These are phyloP conservation scores for Cynocephalus volans DNA, from an alignment of 2,113 vertebrate species.

Conservation along the genomic window DNA sequence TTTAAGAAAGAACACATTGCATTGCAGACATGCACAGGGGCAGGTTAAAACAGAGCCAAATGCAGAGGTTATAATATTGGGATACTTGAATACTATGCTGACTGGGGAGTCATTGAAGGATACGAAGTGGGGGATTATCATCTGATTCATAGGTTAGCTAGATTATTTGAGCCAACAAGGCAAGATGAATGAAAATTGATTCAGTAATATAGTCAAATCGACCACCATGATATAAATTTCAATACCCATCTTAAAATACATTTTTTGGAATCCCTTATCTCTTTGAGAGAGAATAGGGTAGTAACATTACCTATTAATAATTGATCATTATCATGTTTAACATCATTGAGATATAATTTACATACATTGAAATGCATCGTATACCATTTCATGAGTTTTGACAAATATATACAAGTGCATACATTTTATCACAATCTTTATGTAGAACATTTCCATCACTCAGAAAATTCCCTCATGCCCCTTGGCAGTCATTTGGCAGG, in stretches of 20 bases:
- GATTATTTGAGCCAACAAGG: neutral
- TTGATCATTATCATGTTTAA: neutral
- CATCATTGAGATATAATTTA: neutral
- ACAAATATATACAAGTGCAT: neutral
- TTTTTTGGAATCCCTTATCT: neutral
- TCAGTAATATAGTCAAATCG: neutral
- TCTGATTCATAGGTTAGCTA: neutral
- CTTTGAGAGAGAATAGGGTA: neutral
- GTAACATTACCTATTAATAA: neutral
- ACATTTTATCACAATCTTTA: neutral
- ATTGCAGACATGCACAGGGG: neutral
- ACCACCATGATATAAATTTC: neutral
- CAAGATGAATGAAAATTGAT: neutral
- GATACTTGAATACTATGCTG: neutral
- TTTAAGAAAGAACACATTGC: neutral
- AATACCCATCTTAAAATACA: neutral
- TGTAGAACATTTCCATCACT: neutral
- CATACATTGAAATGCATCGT: neutral
- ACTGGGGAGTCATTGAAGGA: neutral
- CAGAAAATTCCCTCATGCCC: neutral
- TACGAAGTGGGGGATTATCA: no score
- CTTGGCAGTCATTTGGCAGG: neutral
- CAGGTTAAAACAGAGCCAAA: neutral
- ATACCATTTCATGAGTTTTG: neutral
- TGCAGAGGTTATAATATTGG: neutral